phyloP scores from a whole-genome alignment of 2,888 invertebrate genomes.

The Micropterix aruncella region DNA sequence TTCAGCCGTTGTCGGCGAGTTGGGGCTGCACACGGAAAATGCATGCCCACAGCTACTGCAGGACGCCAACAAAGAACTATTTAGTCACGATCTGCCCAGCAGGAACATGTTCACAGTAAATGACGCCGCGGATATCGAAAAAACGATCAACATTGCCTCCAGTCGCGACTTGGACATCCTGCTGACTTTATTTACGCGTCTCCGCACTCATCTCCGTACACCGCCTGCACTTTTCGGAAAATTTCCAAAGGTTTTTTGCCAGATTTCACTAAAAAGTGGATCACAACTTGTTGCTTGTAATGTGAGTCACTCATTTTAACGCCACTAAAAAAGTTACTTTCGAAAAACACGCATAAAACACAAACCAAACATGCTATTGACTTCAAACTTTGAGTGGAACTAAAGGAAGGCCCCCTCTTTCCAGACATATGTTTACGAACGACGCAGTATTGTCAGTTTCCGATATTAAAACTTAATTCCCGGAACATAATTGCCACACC shows the following conservation, averaged over 20 bases:
- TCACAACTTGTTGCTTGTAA: neutral
- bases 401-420: too few species aligned
- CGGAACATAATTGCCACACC: too few species aligned
- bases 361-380: too few species aligned
- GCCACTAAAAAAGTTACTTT: too few species aligned
- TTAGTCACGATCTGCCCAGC: neutral
- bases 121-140: neutral
- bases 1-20: neutral
- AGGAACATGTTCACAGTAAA: slow-evolving; percentile 1
- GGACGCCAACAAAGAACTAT: slow-evolving; percentile 1
- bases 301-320: too few species aligned
- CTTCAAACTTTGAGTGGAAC: too few species aligned
- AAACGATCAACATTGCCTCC: slow-evolving; percentile 1
- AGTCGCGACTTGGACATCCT: slow-evolving; percentile 2
- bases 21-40: neutral
- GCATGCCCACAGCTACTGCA: neutral
- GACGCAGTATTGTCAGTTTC: too few species aligned
- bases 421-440: too few species aligned
- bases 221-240: neutral
- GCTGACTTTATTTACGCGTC: slow-evolving; percentile 2
- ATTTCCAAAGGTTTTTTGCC: too few species aligned
- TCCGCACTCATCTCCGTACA: neutral
- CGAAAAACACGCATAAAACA: too few species aligned
- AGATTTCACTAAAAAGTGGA: neutral
- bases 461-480: too few species aligned